phyloP scores from a whole-genome alignment of 2,888 invertebrate genomes.

The Dendrolimus houi region DNA sequence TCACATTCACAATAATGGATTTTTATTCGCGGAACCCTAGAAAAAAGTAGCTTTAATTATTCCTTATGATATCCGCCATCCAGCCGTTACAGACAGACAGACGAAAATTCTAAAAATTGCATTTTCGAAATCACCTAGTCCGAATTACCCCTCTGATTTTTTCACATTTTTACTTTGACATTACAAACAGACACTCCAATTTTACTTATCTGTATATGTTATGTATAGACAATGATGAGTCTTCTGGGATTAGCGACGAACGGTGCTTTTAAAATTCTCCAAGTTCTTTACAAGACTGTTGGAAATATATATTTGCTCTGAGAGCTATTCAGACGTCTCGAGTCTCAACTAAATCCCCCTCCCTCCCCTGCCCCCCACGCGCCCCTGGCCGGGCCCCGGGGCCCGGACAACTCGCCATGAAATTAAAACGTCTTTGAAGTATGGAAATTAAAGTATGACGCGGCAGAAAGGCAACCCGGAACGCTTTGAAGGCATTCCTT shows the following conservation, averaged over 20 bases:
- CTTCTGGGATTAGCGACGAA: background rate
- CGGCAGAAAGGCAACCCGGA: slow-evolving; percentile 9
- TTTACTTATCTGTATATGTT: too few relatives aligned
- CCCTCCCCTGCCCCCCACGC: background rate
- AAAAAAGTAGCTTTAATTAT: too few relatives aligned
- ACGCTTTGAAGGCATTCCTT: background rate
- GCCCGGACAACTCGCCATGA: slow-evolving; percentile 20
- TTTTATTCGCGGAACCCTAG: too few relatives aligned
- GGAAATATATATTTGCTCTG: background rate
- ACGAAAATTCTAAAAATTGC: too few relatives aligned
- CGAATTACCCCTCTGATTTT: too few relatives aligned
- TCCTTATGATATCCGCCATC: too few relatives aligned
- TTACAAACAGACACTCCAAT: too few relatives aligned
- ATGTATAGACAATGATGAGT: background rate
- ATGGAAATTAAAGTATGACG: slow-evolving; percentile 25
- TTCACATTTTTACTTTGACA: too few relatives aligned
- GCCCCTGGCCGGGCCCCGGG: slow-evolving; percentile 9
- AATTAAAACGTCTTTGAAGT: slow-evolving; percentile 28
- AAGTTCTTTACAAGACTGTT: background rate
- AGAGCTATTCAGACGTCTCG: background rate
- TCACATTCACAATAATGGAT: too few relatives aligned
- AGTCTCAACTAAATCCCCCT: background rate
- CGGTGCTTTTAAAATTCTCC: slow-evolving; percentile 1
- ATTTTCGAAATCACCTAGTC: too few relatives aligned
- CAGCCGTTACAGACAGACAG: too few relatives aligned